These are phyloP conservation scores for Gerris lacustris DNA, from an alignment of 2,888 invertebrate species.

Conservation along the genomic window DNA sequence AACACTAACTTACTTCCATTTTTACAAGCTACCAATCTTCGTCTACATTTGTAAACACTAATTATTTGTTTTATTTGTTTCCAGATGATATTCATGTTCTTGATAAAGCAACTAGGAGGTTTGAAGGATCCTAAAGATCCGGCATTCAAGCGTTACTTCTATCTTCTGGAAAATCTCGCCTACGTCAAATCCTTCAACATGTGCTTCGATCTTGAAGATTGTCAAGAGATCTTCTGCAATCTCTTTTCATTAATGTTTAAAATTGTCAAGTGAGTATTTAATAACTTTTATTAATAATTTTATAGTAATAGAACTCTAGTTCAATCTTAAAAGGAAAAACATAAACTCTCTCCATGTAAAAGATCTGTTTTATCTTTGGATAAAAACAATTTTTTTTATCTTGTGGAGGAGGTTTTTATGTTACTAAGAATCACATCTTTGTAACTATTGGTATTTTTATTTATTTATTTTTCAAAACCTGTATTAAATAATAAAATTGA, in stretches of 20 bases:
- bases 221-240: constrained; percentile 89
- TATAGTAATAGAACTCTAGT: constrained; percentile 8
- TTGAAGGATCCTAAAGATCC: constrained; percentile 93
- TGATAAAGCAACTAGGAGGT: constrained; percentile 85
- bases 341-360: too few species aligned
- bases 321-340: too few species aligned
- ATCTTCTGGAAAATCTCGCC: constrained; percentile 88
- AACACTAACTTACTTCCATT: too few species aligned
- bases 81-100: constrained; percentile 79
- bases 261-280: constrained; percentile 74
- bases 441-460: too few species aligned
- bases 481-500: too few species aligned
- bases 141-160: constrained; percentile 94
- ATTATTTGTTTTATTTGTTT: constrained; percentile 26
- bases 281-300: not conserved
- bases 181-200: constrained; percentile 98
- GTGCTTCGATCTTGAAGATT: constrained; percentile 95
- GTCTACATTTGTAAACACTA: too few species aligned
- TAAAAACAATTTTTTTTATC: too few species aligned
- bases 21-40: too few species aligned
- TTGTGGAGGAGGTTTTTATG: too few species aligned
- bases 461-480: too few species aligned
- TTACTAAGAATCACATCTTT: too few species aligned
- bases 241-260: constrained; percentile 88
- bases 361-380: too few species aligned